Base-by-base conservation (phyloP, 2,888 invertebrate genomes). In the Stenodera caucasica region DNA sequence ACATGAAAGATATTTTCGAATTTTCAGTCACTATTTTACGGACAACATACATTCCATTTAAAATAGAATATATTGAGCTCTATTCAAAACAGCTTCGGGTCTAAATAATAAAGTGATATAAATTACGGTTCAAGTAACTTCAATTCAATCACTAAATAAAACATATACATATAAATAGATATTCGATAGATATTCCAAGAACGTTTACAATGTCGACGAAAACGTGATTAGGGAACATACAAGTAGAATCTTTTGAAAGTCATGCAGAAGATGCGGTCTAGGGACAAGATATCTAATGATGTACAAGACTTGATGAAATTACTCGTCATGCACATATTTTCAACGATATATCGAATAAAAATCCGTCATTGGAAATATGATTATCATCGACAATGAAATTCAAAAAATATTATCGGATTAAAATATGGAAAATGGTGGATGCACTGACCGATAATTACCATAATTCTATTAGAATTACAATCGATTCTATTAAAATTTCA, bases 141-240 rank as follows among this genome's bases (percentile, higher is more conserved):
- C 35, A 58, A 62, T 62, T 58, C 62, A 62, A 62, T 62, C 55
- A 58, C 56, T 51, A 55, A 21, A 23, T 30, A 15, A 55, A 55
- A 58, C 51, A 53, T 56, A 61, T 55, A 49, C 1, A 58, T 58
- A 55, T 45, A 45, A 45, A 45, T 45, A 45, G 45, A 45, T 2
- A 53, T 56, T 62, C 56, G n/a, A 58, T 62, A 55, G 58, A 58
- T 62, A 62, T 62, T 62, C 62, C 52, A 45, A 12, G 18, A 56
- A 53, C 62, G 58, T 62, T n/a, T 26, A 32, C 32, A 30, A 30
- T 52, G 55, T 26, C 55, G 55, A 53, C 60, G 49, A 18, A 30
- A 11, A 51, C 30, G 30, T 15, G 32, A 30, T 32, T 18, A 29
- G 32, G 18, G 30, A 11, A 14, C 5, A 9, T 7, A 6, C 8